A percentile compares a stretch with the other conserved stretches of the same genome.
phyloP scores from a whole-genome alignment of 2,113 vertebrate species.

The Chroicocephalus ridibundus region DNA sequence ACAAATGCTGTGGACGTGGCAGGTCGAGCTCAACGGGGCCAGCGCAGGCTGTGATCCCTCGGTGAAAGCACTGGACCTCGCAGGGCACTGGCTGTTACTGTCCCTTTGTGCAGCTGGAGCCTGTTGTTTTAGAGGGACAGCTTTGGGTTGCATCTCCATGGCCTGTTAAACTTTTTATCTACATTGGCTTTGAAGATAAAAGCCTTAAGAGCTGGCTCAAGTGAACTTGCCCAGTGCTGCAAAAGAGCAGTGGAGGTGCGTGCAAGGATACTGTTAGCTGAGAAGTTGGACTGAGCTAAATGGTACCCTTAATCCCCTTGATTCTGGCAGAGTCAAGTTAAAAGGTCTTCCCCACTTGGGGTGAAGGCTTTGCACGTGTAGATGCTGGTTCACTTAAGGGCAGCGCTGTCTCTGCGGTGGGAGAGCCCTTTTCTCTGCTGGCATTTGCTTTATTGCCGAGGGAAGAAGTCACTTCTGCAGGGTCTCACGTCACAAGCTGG shows the following conservation, averaged over 20 bases:
- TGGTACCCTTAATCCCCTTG: constrained; percentile 62
- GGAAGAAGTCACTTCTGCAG: neutral
- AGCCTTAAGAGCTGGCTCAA: constrained; percentile 36
- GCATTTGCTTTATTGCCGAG: neutral
- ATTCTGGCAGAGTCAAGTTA: constrained; percentile 55
- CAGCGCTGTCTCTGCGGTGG: neutral
- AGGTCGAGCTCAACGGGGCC: neutral
- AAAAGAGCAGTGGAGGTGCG: constrained; percentile 37
- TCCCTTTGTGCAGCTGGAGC: neutral
- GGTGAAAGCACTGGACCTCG: neutral
- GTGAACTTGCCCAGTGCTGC: neutral
- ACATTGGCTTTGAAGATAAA: constrained; percentile 20
- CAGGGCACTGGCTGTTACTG: neutral
- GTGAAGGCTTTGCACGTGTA: constrained; percentile 50
- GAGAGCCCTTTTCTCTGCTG: neutral
- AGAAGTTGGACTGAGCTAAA: constrained; percentile 58
- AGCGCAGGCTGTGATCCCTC: neutral
- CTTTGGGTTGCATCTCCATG: neutral
- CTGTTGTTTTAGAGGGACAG: neutral
- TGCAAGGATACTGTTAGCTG: constrained; percentile 60
- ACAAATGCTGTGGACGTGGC: neutral
- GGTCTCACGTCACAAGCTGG: neutral
- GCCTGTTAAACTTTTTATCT: constrained; percentile 4
- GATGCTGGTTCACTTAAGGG: constrained; percentile 55
- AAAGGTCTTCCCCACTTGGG: constrained; percentile 58